Percentiles rank a stretch among this genome's conserved stretches.
Conservation (phyloP, 2,797 vertebrate genomes). For the Cheirogaleus major region DNA sequence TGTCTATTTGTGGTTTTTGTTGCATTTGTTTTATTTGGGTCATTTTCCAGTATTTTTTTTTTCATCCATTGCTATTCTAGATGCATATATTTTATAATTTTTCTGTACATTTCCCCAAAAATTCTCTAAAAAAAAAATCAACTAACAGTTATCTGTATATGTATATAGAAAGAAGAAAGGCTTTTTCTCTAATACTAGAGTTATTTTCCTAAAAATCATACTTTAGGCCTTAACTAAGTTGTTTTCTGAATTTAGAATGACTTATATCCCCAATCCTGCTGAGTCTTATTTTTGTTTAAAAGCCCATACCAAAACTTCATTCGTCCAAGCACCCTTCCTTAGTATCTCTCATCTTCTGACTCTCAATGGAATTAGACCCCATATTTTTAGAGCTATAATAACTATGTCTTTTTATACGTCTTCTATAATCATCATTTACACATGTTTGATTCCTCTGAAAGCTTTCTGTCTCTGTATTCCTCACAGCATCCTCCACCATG, state of each 20-base stretch:
- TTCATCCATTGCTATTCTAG: not conserved
- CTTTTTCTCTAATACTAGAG: not conserved
- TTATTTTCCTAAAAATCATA: not conserved
- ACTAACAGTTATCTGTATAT: not conserved
- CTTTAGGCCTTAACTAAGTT: not conserved
- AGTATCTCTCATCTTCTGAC: not conserved
- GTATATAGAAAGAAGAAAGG: not conserved
- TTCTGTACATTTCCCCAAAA: not conserved
- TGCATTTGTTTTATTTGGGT: not conserved
- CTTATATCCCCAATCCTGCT: not conserved
- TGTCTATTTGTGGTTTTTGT: not conserved
- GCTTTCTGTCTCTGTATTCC: not conserved
- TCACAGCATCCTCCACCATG: not conserved
- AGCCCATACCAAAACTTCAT: not conserved
- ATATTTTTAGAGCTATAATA: not conserved
- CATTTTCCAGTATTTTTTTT: not conserved
- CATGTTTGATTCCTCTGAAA: not conserved
- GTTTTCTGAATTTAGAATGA: slow-evolving; percentile 18
- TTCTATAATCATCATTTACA: not conserved
- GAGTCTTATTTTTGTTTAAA: not conserved
- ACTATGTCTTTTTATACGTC: not conserved
- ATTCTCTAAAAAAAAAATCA: not conserved
- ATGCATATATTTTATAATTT: not conserved
- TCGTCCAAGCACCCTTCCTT: not conserved
- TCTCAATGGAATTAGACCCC: not conserved